These are phyloP conservation scores for Gobius niger DNA, from an alignment of 2,113 vertebrate genomes.

Conservation along the genomic window DNA sequence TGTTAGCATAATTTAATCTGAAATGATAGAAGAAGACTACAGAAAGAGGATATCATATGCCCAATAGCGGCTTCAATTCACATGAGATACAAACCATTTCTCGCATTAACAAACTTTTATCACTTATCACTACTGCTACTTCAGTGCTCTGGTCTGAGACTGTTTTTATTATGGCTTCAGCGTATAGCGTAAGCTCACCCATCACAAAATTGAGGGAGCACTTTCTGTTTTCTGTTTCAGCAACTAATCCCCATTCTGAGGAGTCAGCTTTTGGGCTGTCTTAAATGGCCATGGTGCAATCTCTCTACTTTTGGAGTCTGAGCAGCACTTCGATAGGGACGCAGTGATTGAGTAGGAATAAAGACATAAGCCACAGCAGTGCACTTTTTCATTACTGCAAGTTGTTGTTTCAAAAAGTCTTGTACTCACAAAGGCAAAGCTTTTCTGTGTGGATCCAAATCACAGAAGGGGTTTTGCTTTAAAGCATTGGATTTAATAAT, in stretches of 20 bases:
- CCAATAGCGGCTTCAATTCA: no score
- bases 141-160: no score
- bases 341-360: slow-evolving; percentile 14
- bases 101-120: no score
- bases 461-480: no score
- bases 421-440: neutral
- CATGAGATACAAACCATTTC: no score
- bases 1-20: no score
- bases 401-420: slow-evolving; percentile 11
- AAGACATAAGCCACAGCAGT: slow-evolving; percentile 14
- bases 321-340: slow-evolving; percentile 19
- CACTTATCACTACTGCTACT: no score
- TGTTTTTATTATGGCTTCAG: no score
- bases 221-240: slow-evolving; percentile 15
- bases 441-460: neutral
- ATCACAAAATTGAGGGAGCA: slow-evolving; percentile 25
- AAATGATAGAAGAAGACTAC: no score
- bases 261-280: slow-evolving; percentile 14
- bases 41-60: no score
- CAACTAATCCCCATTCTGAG: slow-evolving; percentile 16
- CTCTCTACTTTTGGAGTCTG: slow-evolving; percentile 17
- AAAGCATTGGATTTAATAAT: no score
- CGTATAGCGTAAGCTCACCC: neutral
- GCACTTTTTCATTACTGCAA: slow-evolving; percentile 13
- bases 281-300: slow-evolving; percentile 14